Percentiles rank a stretch among this genome's conserved stretches.
phyloP scores from a whole-genome alignment of 2,888 invertebrate species.

The Rhabditophanes sp. region DNA sequence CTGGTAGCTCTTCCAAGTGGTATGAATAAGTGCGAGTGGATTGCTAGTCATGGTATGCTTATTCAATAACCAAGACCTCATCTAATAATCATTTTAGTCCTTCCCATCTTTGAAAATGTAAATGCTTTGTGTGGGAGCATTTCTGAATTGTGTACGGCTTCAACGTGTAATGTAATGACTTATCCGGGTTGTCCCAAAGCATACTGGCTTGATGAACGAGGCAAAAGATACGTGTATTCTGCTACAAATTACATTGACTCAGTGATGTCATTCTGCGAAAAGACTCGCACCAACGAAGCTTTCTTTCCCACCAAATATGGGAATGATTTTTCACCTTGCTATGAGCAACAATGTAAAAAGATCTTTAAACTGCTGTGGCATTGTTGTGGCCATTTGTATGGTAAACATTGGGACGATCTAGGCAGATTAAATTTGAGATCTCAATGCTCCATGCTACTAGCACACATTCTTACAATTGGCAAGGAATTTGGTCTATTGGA shows the following conservation, averaged over 20 bases:
- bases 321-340: constrained; percentile 17
- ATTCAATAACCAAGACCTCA: constrained; percentile 2
- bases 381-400: constrained; percentile 36
- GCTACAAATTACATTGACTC: constrained; percentile 39
- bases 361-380: constrained; percentile 32
- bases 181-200: constrained; percentile 25
- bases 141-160: constrained; percentile 92
- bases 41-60: constrained; percentile 82
- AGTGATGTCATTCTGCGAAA: constrained; percentile 35
- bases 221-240: constrained; percentile 31
- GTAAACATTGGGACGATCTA: constrained; percentile 37
- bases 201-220: constrained; percentile 31
- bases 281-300: constrained; percentile 26
- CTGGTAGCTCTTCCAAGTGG: constrained; percentile 84
- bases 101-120: constrained; percentile 76
- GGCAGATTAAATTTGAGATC: constrained; percentile 31
- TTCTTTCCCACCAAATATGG: constrained; percentile 42
- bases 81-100: no score
- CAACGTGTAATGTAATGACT: constrained; percentile 64
- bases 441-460: constrained; percentile 30
- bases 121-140: constrained; percentile 94
- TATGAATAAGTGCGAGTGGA: constrained; percentile 96
- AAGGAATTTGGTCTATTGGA: constrained; percentile 18
- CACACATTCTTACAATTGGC: constrained; percentile 28
- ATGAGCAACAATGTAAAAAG: constrained; percentile 24